Percentiles rank a stretch among this genome's conserved stretches.
Conservation (phyloP, 1,140 invertebrate genomes). For the Musca vetustissima region DNA sequence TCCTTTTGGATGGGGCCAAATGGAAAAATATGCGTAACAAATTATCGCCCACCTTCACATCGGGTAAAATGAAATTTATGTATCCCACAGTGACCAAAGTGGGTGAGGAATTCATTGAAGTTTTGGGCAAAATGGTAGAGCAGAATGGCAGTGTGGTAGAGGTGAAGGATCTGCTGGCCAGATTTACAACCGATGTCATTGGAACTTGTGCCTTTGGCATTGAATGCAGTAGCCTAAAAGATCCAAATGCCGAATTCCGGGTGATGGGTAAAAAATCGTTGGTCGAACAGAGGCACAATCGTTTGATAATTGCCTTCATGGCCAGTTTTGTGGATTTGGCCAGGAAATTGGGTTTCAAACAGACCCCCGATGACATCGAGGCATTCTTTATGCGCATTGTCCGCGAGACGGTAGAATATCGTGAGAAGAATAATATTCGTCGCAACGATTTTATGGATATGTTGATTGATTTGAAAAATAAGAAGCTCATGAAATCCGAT, state of each 20-base stretch:
- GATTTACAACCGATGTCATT: slow-evolving; percentile 55
- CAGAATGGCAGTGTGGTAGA: slow-evolving; percentile 32
- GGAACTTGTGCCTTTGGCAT: slow-evolving; percentile 56
- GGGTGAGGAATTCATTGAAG: slow-evolving; percentile 39
- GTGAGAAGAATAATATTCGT: slow-evolving; percentile 46
- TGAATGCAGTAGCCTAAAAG: slow-evolving; percentile 56
- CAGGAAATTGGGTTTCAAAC: slow-evolving; percentile 27
- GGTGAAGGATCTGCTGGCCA: slow-evolving; percentile 54
- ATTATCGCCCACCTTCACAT: slow-evolving; percentile 61
- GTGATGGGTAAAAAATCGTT: slow-evolving; percentile 38
- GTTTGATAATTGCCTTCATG: slow-evolving; percentile 12
- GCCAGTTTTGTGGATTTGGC: slow-evolving; percentile 31
- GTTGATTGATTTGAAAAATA: slow-evolving; percentile 47
- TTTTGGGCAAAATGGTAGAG: slow-evolving; percentile 40
- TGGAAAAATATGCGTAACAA: slow-evolving; percentile 60
- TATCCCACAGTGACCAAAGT: slow-evolving; percentile 43
- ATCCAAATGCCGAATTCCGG: slow-evolving; percentile 55
- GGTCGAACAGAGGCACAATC: slow-evolving; percentile 26
- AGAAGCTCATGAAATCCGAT: slow-evolving; percentile 26
- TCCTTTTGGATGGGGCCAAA: slow-evolving; percentile 52
- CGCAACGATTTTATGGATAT: slow-evolving; percentile 54
- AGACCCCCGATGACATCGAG: slow-evolving; percentile 33
- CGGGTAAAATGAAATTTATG: slow-evolving; percentile 62
- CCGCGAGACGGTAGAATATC: slow-evolving; percentile 46
- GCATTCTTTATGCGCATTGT: slow-evolving; percentile 52